A percentile compares a stretch with the other conserved stretches of the same genome.
phyloP scores from a whole-genome alignment of 2,888 invertebrate species.

The Dasypogon diadema region DNA sequence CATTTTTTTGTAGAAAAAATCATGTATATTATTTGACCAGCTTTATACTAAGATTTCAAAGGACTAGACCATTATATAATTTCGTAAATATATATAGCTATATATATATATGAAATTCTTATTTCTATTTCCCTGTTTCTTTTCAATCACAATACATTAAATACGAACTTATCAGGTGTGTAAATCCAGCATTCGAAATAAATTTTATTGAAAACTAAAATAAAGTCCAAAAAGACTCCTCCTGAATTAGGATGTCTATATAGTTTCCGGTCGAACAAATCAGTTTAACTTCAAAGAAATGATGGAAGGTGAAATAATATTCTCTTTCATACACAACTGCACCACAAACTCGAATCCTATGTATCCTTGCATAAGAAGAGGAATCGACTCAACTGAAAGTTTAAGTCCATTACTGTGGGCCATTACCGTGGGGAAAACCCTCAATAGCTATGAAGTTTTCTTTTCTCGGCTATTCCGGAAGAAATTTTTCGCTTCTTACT shows the following conservation, averaged over 20 bases:
- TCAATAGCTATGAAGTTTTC: slow-evolving; percentile 10
- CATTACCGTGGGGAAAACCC: slow-evolving; percentile 7
- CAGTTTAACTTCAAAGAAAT: slow-evolving; percentile 40
- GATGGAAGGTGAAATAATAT: slow-evolving; percentile 26
- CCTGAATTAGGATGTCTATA: slow-evolving; percentile 14
- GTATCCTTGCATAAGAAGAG: slow-evolving; percentile 23
- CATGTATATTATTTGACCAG: no score
- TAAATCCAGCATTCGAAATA: slow-evolving; percentile 43
- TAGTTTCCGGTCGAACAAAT: slow-evolving; percentile 43
- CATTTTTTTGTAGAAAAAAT: no score
- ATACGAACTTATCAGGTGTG: slow-evolving; percentile 27
- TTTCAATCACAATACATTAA: neutral
- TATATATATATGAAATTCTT: no score
- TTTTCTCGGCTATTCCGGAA: neutral
- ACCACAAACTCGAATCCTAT: slow-evolving; percentile 3
- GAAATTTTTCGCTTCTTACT: slow-evolving; percentile 24
- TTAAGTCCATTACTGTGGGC: slow-evolving; percentile 24
- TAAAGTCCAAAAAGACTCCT: slow-evolving; percentile 22
- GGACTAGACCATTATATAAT: no score
- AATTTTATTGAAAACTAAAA: slow-evolving; percentile 27
- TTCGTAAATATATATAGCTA: no score
- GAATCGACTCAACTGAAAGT: slow-evolving; percentile 34
- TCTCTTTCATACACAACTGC: neutral
- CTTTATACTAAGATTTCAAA: no score
- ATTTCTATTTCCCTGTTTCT: neutral